A percentile compares a stretch with the other conserved stretches of the same genome.
Conservation (phyloP, 2,797 vertebrate genomes). For the Darevskia nairensis region DNA sequence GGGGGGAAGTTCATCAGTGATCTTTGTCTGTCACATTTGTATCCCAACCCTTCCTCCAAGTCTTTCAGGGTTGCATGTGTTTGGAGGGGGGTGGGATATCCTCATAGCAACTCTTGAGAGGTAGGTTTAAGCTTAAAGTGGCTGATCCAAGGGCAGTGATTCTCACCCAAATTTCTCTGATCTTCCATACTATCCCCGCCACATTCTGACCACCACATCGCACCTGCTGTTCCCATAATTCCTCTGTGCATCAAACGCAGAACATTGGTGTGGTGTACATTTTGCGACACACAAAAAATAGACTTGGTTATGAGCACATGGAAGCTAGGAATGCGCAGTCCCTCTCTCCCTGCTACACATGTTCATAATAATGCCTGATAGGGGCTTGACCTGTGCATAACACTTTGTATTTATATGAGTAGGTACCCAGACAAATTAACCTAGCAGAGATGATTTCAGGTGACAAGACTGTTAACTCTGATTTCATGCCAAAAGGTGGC, state of each 20-base stretch:
- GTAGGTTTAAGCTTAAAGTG: too few relatives aligned
- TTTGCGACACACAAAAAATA: background rate
- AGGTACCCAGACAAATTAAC: background rate
- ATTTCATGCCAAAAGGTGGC: constrained; percentile 10
- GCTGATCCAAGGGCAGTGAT: background rate
- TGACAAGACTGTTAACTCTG: background rate
- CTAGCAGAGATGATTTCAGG: background rate
- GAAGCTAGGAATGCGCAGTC: background rate
- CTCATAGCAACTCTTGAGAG: background rate
- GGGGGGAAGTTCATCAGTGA: background rate
- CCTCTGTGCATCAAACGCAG: background rate
- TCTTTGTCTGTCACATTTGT: too few relatives aligned
- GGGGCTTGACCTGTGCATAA: background rate
- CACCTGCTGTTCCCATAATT: background rate
- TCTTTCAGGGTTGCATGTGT: background rate
- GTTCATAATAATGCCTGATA: background rate
- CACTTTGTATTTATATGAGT: background rate
- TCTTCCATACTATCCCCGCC: background rate
- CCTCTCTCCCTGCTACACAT: background rate
- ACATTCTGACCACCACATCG: background rate
- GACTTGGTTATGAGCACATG: background rate
- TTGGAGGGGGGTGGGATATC: background rate
- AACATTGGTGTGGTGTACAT: background rate
- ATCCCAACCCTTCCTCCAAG: background rate
- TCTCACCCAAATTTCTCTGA: background rate